These are phyloP conservation scores for Chrysochloris asiatica DNA, from an alignment of 2,113 vertebrate species.

Conservation along the genomic window DNA sequence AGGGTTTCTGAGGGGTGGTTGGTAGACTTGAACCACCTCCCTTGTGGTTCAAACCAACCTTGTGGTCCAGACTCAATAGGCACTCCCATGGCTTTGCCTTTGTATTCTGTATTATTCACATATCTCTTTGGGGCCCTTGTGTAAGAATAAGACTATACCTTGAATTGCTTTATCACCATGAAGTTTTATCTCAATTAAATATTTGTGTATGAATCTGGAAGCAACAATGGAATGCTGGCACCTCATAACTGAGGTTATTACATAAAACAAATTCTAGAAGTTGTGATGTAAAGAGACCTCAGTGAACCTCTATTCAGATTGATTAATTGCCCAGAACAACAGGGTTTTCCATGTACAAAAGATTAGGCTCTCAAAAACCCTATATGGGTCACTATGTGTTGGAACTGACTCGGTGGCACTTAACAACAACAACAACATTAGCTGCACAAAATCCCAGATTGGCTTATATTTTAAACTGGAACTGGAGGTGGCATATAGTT, in stretches of 20 bases:
- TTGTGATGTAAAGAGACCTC: neutral
- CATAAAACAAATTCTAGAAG: slow-evolving; percentile 13
- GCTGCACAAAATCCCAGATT: slow-evolving; percentile 34
- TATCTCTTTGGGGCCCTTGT: slow-evolving; percentile 11
- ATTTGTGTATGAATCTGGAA: neutral
- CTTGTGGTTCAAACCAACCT: too few species aligned
- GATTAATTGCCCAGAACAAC: slow-evolving; percentile 21
- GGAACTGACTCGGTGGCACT: too few species aligned
- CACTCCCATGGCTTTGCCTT: neutral
- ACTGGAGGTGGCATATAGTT: slow-evolving; percentile 41
- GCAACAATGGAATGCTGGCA: neutral
- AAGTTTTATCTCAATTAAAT: slow-evolving; percentile 46
- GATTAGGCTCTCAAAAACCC: too few species aligned
- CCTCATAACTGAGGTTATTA: neutral
- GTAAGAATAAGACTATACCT: slow-evolving; percentile 51
- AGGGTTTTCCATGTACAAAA: too few species aligned
- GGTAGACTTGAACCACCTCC: too few species aligned
- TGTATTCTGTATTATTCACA: neutral
- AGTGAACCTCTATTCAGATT: neutral
- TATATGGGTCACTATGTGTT: too few species aligned
- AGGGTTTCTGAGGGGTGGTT: too few species aligned
- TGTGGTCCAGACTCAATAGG: neutral
- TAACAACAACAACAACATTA: too few species aligned
- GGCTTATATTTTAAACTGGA: slow-evolving; percentile 57
- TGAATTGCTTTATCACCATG: slow-evolving; percentile 37